Evolutionary conservation across 2,113 vertebrate genomes (phyloP).

Genomic region (Otus sunia): DNA sequence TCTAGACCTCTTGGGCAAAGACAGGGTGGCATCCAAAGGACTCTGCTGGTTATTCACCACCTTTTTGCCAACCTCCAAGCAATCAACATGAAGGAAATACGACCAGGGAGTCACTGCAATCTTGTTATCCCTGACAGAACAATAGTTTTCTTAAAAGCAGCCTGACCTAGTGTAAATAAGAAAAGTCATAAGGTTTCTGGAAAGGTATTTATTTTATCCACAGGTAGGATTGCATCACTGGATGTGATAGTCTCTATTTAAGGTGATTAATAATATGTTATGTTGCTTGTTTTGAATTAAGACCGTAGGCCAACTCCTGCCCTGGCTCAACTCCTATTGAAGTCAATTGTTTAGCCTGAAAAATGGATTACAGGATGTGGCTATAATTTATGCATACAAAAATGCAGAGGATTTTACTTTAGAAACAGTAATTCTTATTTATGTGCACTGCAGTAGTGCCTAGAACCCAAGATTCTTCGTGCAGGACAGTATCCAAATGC

Average conservation of each 20-base stretch:
- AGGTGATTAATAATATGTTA: slow-evolving; percentile 47
- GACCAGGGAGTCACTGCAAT: neutral
- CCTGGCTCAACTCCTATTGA: slow-evolving; percentile 26
- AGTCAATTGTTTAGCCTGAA: slow-evolving; percentile 50
- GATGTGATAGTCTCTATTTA: slow-evolving; percentile 29
- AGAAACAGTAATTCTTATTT: slow-evolving; percentile 29
- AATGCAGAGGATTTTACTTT: neutral
- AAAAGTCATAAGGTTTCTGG: slow-evolving; percentile 22
- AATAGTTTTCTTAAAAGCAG: neutral
- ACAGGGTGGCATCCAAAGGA: neutral
- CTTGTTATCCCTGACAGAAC: neutral
- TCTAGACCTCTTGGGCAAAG: neutral
- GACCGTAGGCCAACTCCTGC: slow-evolving; percentile 4
- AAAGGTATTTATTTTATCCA: slow-evolving; percentile 32
- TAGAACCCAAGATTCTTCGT: neutral
- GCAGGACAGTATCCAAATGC: neutral
- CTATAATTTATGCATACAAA: slow-evolving; percentile 37
- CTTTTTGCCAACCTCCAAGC: neutral
- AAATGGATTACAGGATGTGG: slow-evolving; percentile 42
- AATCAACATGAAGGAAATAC: neutral
- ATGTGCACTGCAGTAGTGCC: neutral
- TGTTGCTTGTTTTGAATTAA: slow-evolving; percentile 32
- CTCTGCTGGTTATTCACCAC: neutral
- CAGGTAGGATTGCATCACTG: slow-evolving; percentile 13
- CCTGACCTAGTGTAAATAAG: neutral